phyloP scores from a whole-genome alignment of 2,888 invertebrate genomes.

The Melipona bicolor region DNA sequence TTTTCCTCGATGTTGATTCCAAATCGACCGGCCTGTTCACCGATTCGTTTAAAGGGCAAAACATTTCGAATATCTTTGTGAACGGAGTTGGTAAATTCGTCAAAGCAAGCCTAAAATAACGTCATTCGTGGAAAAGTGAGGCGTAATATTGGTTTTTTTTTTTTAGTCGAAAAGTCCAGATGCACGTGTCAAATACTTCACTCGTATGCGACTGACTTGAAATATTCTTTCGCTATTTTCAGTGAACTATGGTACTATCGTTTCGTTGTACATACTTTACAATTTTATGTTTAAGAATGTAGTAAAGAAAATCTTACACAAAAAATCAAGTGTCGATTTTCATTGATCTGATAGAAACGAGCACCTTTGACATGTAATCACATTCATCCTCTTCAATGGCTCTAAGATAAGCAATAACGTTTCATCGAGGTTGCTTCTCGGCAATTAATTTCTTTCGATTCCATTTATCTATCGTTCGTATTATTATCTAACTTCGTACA shows the following conservation, averaged over 20 bases:
- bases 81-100: constrained; percentile 16
- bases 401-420: too few relatives aligned
- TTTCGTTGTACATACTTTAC: too few relatives aligned
- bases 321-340: too few relatives aligned
- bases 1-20: neutral
- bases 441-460: constrained; percentile 49
- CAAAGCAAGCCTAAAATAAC: constrained; percentile 38
- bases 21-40: neutral
- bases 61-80: constrained; percentile 11
- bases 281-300: neutral
- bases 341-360: too few relatives aligned
- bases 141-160: constrained; percentile 24
- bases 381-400: too few relatives aligned
- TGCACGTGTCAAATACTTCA: constrained; percentile 2
- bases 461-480: neutral
- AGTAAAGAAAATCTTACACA: neutral
- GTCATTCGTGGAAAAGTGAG: neutral
- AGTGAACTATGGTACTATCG: neutral
- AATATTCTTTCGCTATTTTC: neutral
- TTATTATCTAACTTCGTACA: neutral
- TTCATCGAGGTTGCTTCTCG: neutral
- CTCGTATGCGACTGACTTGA: neutral
- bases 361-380: too few relatives aligned
- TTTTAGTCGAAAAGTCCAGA: neutral
- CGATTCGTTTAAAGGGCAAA: neutral